A percentile compares a stretch with the other conserved stretches of the same genome.
These are phyloP conservation scores for Stomatorhinus walkeri DNA, from an alignment of 2,797 vertebrate genomes.

Conservation along the genomic window DNA sequence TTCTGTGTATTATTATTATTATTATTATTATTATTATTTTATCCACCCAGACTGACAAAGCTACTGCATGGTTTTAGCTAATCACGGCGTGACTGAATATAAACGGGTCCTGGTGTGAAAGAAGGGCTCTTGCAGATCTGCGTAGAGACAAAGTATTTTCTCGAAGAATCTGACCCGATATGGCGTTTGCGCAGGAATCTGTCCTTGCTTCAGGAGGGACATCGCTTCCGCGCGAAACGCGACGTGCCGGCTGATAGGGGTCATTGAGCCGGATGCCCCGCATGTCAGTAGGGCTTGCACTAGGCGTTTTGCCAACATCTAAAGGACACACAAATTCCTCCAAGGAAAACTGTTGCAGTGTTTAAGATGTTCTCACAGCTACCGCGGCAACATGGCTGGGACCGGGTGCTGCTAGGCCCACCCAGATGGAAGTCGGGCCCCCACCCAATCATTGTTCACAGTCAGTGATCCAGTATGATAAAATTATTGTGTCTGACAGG, in stretches of 20 bases:
- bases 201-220: background rate
- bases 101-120: background rate
- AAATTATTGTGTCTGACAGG: background rate
- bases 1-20: background rate
- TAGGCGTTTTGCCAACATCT: background rate
- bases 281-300: background rate
- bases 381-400: background rate
- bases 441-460: background rate
- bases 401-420: background rate
- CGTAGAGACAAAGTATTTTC: background rate
- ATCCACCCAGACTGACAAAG: background rate
- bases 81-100: background rate
- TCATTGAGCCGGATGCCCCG: background rate
- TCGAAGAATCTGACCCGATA: background rate
- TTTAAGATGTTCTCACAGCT: background rate
- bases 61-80: background rate
- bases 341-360: background rate
- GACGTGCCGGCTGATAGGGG: background rate
- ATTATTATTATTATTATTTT: conserved; percentile 4
- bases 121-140: background rate
- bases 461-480: background rate
- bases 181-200: background rate
- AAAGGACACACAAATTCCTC: background rate
- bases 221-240: background rate
- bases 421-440: background rate